Conservation (phyloP, 1,140 invertebrate species). For the Melipona quadrifasciata region DNA sequence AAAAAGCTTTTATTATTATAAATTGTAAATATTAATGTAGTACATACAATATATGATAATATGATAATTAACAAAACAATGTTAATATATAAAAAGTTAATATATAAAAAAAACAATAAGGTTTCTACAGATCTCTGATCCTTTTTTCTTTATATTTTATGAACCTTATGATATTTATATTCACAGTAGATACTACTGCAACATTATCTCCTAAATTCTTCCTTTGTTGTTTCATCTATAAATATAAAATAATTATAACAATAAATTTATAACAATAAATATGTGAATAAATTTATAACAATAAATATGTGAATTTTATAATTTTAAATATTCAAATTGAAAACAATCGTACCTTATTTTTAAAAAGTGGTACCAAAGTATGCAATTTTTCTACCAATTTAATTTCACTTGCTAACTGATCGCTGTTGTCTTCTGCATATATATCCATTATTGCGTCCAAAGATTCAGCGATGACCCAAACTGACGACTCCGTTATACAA, state of each 20-base stretch:
- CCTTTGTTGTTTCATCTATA: constrained; percentile 85
- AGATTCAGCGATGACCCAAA: constrained; percentile 88
- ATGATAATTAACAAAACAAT: neutral
- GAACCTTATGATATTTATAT: constrained; percentile 87
- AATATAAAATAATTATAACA: constrained; percentile 6
- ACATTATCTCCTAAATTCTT: constrained; percentile 85
- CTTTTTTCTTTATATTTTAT: constrained; percentile 85
- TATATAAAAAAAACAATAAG: neutral
- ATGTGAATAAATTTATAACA: no score
- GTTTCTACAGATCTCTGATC: constrained; percentile 40
- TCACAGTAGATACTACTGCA: constrained; percentile 86
- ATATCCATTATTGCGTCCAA: constrained; percentile 90
- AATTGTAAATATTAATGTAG: constrained; percentile 36
- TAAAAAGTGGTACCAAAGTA: constrained; percentile 84
- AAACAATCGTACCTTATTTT: constrained; percentile 83
- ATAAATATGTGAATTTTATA: neutral
- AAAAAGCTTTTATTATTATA: constrained; percentile 28
- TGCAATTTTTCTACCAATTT: constrained; percentile 84
- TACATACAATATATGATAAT: neutral
- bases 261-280: no score
- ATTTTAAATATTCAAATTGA: constrained; percentile 17
- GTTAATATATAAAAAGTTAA: neutral
- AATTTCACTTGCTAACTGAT: constrained; percentile 85
- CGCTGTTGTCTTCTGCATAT: constrained; percentile 89
- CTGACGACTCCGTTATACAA: constrained; percentile 82